Evolutionary conservation across 2,888 invertebrate genomes (phyloP), one percentile per base, ranked within the genome.

Genomic region (Hololepta plana): DNA sequence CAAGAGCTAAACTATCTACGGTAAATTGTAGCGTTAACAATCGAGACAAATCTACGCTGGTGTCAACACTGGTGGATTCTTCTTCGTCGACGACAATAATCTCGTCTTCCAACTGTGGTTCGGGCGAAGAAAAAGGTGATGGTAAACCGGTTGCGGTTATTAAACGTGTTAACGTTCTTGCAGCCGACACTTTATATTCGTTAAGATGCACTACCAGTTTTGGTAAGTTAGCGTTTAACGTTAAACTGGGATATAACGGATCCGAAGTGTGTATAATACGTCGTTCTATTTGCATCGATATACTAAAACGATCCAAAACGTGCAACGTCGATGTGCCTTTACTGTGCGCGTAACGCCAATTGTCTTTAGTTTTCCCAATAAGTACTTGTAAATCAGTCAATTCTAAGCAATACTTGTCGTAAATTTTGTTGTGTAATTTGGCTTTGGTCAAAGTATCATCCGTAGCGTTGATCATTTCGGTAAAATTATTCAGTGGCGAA

Each of bases 191-290:
- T 61, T 93, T 93, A 41, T 75, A 73, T 51, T 93, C 91, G 56
- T 84, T 88, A 23, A 93, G 64, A 53, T 93, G 93, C 26, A 79
- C 79, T 16, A 84, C 76, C 10, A 93, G 62, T 49, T 79, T 73
- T 0, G 91, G 90, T 38, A 93, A 60, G 34, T 79, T 82, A 23
- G 87, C 91, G 35, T 76, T 72, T 20, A 91, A 55, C 20, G 80
- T 80, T 13, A 82, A 60, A 32, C 75, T 73, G 2, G 93, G 91
- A 60, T 76, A 90, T 45, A 74, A 72, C 2, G 88, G 87, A 60
- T 90, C 90, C 21, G 65, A 57, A 3, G 87, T 87, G 38, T 70
- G 69, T 20, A 91, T 70, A 38, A 81, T 67, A 35, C 88, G 64
- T 28, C 87, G 60, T 51, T 85, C 82, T 38, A 84, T 64, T 58